These are phyloP conservation scores for Sebastes schlegelii DNA, from an alignment of 2,113 vertebrate genomes.

Conservation along the genomic window DNA sequence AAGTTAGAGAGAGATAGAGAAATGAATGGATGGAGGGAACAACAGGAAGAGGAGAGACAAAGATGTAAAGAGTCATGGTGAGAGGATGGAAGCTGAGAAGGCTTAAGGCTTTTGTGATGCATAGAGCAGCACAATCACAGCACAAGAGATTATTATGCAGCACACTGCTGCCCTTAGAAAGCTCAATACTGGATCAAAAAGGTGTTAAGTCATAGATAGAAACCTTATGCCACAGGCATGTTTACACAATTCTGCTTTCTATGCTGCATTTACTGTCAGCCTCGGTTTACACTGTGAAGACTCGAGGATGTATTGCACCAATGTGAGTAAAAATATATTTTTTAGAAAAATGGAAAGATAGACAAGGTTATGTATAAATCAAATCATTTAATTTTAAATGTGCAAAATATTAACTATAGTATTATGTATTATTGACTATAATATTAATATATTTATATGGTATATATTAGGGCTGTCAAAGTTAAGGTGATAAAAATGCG, in stretches of 20 bases:
- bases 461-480: too few species aligned
- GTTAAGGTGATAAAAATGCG: too few species aligned
- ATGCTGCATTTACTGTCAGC: conserved; percentile 10
- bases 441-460: not conserved
- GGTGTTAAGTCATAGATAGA: conserved; percentile 46
- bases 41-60: conserved; percentile 19
- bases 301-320: not conserved
- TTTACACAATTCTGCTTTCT: conserved; percentile 53
- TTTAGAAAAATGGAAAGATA: not conserved
- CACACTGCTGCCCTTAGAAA: conserved; percentile 48
- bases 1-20: conserved; percentile 14
- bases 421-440: not conserved
- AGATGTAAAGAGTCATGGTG: conserved; percentile 19
- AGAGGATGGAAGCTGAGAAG: conserved; percentile 26
- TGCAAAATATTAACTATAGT: not conserved
- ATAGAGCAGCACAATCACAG: conserved; percentile 35
- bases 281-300: conserved; percentile 2
- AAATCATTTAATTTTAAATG: not conserved
- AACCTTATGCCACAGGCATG: conserved; percentile 48
- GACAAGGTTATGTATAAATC: not conserved
- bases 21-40: not conserved
- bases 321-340: conserved; percentile 15
- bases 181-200: conserved; percentile 61
- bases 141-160: conserved; percentile 54
- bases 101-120: conserved; percentile 49